Evolutionary conservation across 1,140 invertebrate genomes (phyloP).

Genomic region (Lordiphosa clarofinis): DNA sequence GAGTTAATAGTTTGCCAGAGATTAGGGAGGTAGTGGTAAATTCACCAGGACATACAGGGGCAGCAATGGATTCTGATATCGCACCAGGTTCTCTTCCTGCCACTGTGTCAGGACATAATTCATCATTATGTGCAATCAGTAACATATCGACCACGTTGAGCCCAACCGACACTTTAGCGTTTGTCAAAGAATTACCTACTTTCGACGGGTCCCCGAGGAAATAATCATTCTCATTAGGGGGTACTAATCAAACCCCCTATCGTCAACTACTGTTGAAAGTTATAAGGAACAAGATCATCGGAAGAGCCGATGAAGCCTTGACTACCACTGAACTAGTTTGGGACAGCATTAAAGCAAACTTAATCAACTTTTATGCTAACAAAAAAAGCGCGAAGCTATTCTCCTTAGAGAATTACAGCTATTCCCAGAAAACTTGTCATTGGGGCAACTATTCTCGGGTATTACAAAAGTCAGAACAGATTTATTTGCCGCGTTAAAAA

Average conservation of each 20-base stretch:
- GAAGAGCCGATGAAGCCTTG: neutral
- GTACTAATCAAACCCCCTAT: conserved; percentile 9
- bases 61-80: too few relatives aligned
- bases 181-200: neutral
- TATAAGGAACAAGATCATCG: conserved; percentile 7
- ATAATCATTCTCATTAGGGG: conserved; percentile 12
- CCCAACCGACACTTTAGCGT: neutral
- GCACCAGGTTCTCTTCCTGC: too few relatives aligned
- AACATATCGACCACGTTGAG: too few relatives aligned
- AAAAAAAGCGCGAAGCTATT: conserved; percentile 8
- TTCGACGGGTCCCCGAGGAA: conserved; percentile 1
- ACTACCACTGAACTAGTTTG: neutral
- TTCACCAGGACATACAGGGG: too few relatives aligned
- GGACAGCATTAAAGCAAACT: conserved; percentile 7
- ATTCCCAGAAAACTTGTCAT: neutral
- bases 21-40: too few relatives aligned
- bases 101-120: too few relatives aligned
- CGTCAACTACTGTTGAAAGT: neutral
- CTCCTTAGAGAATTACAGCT: conserved; percentile 1
- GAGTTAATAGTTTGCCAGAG: too few relatives aligned
- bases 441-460: conserved; percentile 1
- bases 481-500: too few relatives aligned
- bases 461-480: neutral
- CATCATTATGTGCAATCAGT: too few relatives aligned
- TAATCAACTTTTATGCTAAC: neutral